Conservation (phyloP, 2,113 vertebrate species). For the Lynx canadensis region DNA sequence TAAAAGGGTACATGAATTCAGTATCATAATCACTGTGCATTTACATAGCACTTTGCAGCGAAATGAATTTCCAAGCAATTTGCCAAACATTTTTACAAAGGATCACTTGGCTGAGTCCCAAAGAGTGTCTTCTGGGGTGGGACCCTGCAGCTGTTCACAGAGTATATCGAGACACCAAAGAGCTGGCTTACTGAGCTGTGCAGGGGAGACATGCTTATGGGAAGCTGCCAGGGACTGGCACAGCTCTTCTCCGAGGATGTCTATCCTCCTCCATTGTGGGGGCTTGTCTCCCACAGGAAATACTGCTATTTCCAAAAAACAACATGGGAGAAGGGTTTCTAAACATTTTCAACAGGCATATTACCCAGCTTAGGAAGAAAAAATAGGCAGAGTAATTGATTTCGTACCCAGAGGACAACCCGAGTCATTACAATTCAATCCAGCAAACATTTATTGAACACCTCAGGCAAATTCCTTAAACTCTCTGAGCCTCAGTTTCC, state of each 20-base stretch:
- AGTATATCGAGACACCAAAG: neutral
- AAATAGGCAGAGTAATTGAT: conserved; percentile 25
- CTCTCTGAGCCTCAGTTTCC: conserved; percentile 56
- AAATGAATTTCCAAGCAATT: conserved; percentile 72
- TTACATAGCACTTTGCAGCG: conserved; percentile 56
- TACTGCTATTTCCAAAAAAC: neutral
- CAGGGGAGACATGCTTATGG: neutral
- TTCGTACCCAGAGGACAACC: neutral
- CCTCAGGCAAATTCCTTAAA: neutral
- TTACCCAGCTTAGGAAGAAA: neutral
- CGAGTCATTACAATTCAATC: neutral
- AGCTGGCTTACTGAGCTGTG: neutral
- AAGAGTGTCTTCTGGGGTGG: conserved; percentile 11
- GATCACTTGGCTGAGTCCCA: conserved; percentile 52
- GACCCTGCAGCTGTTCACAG: neutral
- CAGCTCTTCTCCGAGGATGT: neutral
- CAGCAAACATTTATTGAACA: conserved; percentile 22
- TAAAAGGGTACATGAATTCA: conserved; percentile 37
- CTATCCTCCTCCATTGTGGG: neutral
- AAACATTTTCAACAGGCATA: neutral
- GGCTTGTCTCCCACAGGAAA: neutral
- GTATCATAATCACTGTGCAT: conserved; percentile 66
- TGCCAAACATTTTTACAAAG: conserved; percentile 42
- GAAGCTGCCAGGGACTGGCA: neutral
- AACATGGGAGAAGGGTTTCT: neutral